phyloP scores from a whole-genome alignment of 2,888 invertebrate species.

The Drosophila leonis region DNA sequence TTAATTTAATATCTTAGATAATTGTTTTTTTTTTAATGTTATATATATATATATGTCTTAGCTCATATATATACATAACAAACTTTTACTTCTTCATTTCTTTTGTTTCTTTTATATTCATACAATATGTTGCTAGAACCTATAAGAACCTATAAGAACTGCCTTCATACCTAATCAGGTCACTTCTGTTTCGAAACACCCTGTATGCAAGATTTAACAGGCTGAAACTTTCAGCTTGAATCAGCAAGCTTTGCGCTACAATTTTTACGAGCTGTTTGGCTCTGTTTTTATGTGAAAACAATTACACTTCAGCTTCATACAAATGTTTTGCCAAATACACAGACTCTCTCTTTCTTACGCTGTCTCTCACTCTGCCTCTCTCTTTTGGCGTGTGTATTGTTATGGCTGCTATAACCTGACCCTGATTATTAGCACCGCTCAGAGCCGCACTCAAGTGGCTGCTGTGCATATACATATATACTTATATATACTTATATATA shows the following conservation, averaged over 20 bases:
- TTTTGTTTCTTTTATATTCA: too few relatives aligned
- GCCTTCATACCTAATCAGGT: neutral
- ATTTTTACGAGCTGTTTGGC: conserved; percentile 59
- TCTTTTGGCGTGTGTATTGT: conserved; percentile 38
- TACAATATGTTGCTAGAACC: too few relatives aligned
- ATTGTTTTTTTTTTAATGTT: too few relatives aligned
- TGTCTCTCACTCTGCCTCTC: neutral
- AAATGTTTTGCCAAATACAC: conserved; percentile 31
- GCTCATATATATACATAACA: too few relatives aligned
- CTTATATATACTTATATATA: too few relatives aligned
- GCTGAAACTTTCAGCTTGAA: conserved; percentile 21
- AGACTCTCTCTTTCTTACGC: conserved; percentile 1
- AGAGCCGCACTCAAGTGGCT: conserved; percentile 2
- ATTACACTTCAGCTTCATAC: conserved; percentile 62
- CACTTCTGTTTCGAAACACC: conserved; percentile 32
- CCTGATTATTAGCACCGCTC: conserved; percentile 38
- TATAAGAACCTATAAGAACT: too few relatives aligned
- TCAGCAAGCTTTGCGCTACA: conserved; percentile 24
- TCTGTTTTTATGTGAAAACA: conserved; percentile 71
- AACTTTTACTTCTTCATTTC: too few relatives aligned
- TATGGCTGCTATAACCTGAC: conserved; percentile 30
- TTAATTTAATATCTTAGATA: too few relatives aligned
- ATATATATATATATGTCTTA: too few relatives aligned
- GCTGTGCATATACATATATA: neutral
- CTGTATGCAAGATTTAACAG: conserved; percentile 48